Base-by-base conservation (phyloP, 2,888 invertebrate species). In the Oscheius sp. region DNA sequence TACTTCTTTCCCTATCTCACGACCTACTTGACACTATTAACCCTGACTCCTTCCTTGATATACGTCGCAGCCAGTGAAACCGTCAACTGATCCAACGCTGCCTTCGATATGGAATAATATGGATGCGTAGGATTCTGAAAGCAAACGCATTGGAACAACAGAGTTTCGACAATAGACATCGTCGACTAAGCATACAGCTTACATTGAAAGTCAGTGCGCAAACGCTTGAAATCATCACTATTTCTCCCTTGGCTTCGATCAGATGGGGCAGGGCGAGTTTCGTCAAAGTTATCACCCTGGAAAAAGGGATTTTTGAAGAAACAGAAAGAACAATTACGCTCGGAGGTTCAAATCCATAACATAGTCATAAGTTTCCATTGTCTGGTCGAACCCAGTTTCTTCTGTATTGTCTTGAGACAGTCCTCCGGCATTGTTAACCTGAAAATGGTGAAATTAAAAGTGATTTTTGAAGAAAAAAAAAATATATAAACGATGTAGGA, bases 201-300 rank as follows among this genome's bases (percentile, higher is more conserved):
- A 63, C 63, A 24, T 47, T 41, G 33, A 32, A 30, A n/a, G 22
- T 12, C 50, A 45, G 12, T 4, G 36, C 63, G 30, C 47, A 47
- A 45, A 74, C 70, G 2, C 68, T 70, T 2, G 68, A 68, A 12
- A 72, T 67, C 50, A 67, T 72, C 6, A 73, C 67, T 17, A 73
- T 64, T 44, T 73, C 73, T 26, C 73, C 74, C 20, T 68, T 54
- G 12, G 68, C 24, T 20, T 68, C 38, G 20, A 62, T 66, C 26
- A 72, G 30, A 41, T 68, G 57, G 5, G 74, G 71, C 17, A 67
- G 45, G 1, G 56, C 65, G 30, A 72, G 61, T 14, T 72, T 64
- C 2, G 70, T 72, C 51, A 72, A 24, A 4, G 59, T 70, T n/a
- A 72, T 41, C 3, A 68, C 70, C 30, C 74, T 72, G 47, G 63